These are phyloP conservation scores for Axis porcinus DNA, from an alignment of 2,113 vertebrate species.

Conservation along the genomic window DNA sequence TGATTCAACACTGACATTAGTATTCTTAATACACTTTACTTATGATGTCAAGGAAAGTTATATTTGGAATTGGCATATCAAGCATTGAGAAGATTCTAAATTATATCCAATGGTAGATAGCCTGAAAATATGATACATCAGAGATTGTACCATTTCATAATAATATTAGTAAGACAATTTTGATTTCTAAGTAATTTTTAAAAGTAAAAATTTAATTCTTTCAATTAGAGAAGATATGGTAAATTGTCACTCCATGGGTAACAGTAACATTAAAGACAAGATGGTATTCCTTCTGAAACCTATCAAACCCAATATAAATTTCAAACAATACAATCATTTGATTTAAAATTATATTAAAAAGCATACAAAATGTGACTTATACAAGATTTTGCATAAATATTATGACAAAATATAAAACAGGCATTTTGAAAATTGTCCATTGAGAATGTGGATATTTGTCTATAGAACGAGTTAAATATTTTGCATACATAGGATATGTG, in stretches of 20 bases:
- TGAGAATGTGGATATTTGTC: background rate
- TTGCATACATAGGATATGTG: background rate
- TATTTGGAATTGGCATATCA: background rate
- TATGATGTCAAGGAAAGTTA: background rate
- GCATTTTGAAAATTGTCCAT: background rate
- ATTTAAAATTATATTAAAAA: background rate
- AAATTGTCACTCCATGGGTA: background rate
- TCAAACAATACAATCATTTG: background rate
- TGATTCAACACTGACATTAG: background rate
- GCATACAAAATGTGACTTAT: background rate
- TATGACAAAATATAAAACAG: background rate
- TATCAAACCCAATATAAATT: background rate
- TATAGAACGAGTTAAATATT: background rate
- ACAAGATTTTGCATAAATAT: background rate
- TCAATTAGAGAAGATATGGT: background rate
- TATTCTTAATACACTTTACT: background rate
- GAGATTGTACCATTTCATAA: background rate
- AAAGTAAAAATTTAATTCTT: background rate
- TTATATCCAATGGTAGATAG: background rate
- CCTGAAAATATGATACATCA: background rate
- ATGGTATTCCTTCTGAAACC: background rate
- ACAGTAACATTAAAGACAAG: background rate
- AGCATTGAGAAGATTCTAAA: background rate
- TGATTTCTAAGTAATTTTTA: background rate
- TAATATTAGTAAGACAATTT: background rate